Percentiles rank a stretch among this genome's conserved stretches.
Evolutionary conservation across 2,888 invertebrate genomes (phyloP).

Genomic region (Dermolepida albohirtum): DNA sequence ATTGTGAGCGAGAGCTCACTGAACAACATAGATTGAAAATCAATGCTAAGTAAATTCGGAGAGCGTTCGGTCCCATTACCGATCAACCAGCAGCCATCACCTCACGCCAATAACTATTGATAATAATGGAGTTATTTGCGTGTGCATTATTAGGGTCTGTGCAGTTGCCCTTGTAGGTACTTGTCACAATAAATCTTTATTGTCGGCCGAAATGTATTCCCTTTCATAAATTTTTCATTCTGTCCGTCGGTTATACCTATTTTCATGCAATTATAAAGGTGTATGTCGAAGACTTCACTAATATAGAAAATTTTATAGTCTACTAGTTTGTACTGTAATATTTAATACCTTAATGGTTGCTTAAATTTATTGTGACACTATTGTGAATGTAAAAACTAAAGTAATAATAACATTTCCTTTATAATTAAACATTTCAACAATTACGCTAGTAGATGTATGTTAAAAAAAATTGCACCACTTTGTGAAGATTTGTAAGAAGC

Average conservation of each 20-base stretch:
- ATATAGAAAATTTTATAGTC: too few relatives aligned
- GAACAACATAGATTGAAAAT: conserved; percentile 13
- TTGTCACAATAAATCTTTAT: conserved; percentile 13
- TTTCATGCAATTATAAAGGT: conserved; percentile 14
- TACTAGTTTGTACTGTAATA: too few relatives aligned
- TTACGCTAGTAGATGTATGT: too few relatives aligned
- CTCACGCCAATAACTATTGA: conserved; percentile 8
- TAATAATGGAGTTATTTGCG: conserved; percentile 14
- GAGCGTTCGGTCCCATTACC: background rate
- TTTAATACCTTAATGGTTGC: too few relatives aligned
- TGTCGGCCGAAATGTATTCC: conserved; percentile 6
- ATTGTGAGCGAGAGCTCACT: background rate
- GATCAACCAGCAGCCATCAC: conserved; percentile 1
- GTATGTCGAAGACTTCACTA: background rate
- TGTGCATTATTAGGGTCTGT: background rate
- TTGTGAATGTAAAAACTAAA: too few relatives aligned
- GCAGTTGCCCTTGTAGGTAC: conserved; percentile 1
- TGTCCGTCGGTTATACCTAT: conserved; percentile 1
- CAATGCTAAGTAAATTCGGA: conserved; percentile 1
- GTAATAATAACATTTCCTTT: too few relatives aligned
- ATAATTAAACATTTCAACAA: too few relatives aligned
- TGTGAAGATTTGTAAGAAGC: too few relatives aligned
- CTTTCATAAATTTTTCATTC: conserved; percentile 16
- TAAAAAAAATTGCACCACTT: too few relatives aligned
- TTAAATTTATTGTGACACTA: too few relatives aligned